phyloP scores from a whole-genome alignment of 2,797 vertebrate genomes.

The Distichodus sexfasciatus region DNA sequence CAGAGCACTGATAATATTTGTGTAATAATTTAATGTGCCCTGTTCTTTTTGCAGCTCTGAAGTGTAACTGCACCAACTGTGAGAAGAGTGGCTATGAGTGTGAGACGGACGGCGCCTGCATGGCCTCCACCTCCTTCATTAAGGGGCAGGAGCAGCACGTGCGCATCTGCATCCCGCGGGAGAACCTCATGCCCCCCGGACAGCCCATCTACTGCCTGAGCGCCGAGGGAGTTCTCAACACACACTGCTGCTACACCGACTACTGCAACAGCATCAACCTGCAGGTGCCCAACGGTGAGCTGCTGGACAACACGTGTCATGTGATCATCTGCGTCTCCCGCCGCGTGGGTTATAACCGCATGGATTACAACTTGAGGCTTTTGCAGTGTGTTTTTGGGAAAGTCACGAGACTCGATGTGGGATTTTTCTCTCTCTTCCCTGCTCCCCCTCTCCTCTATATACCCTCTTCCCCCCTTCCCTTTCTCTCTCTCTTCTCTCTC shows the following conservation, averaged over 20 bases:
- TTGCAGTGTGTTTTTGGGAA: too few relatives aligned
- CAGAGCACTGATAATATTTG: too few relatives aligned
- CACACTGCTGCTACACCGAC: constrained; percentile 94
- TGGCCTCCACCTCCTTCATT: constrained; percentile 89
- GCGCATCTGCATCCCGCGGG: constrained; percentile 86
- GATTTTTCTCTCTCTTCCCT: too few relatives aligned
- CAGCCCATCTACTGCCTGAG: constrained; percentile 95
- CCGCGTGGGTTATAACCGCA: too few relatives aligned
- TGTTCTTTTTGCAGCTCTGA: constrained; percentile 71
- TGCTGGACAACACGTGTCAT: too few relatives aligned
- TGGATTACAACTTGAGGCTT: too few relatives aligned
- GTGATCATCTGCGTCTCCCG: too few relatives aligned
- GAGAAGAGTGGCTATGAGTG: constrained; percentile 89
- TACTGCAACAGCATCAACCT: constrained; percentile 95
- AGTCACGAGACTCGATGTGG: too few relatives aligned
- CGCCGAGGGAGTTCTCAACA: constrained; percentile 88
- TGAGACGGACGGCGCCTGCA: constrained; percentile 94
- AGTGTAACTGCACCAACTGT: constrained; percentile 91
- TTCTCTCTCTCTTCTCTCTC: too few relatives aligned
- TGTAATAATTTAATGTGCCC: too few relatives aligned
- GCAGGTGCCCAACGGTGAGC: constrained; percentile 86
- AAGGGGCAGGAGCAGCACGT: constrained; percentile 83
- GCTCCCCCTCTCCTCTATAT: too few relatives aligned
- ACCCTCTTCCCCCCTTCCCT: too few relatives aligned
- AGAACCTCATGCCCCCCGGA: constrained; percentile 84